Evolutionary conservation across 2,797 vertebrate genomes (phyloP), one percentile per base, ranked within the genome.

Genomic region (Pseudochromis fuscus): DNA sequence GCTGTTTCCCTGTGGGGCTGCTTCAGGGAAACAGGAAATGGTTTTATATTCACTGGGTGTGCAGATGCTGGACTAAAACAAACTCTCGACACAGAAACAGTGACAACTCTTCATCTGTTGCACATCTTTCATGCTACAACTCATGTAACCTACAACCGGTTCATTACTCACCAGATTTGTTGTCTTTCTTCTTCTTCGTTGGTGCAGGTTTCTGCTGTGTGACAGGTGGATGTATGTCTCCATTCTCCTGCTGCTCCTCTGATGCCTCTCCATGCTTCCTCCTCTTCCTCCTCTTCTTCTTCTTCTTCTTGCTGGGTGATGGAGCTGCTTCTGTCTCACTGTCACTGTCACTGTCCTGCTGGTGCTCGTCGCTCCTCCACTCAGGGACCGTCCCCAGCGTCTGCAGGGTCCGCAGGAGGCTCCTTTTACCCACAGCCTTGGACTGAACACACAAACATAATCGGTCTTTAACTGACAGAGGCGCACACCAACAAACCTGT

Each of bases 351-450:
- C 92, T 93, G 72, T 52, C 82, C 49, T 72, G 71, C 50, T 66
- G 77, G 15, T 42, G 78, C 3, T 42, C 40, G 1, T 83, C 65
- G 0, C 27, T 81, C 50, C 46, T 87, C 94, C 93, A 94, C 5
- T 89, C 81, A n/a, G 92, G 93, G 23, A 90, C 81, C 5, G 92
- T 84, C 7, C 92, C 92, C 24, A 95, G 82, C 0, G 90, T 89
- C 82, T 94, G 83, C 48, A 95, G 89, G 2, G 94, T 95, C 73
- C 88, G 84, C 89, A 93, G 56, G 49, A 95, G 89, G 45, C 93
- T 94, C 81, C 90, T 92, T 71, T 90, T 94, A 33, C 90, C 88
- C 27, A 92, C 86, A 53, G 6, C 45, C 64, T 82, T 92, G 5
- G 62, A 10, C 91, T 94, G 61, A 79, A 28, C 1, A 33, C 40